Conservation (phyloP, 2,888 invertebrate species). For the Papilio elwesi region DNA sequence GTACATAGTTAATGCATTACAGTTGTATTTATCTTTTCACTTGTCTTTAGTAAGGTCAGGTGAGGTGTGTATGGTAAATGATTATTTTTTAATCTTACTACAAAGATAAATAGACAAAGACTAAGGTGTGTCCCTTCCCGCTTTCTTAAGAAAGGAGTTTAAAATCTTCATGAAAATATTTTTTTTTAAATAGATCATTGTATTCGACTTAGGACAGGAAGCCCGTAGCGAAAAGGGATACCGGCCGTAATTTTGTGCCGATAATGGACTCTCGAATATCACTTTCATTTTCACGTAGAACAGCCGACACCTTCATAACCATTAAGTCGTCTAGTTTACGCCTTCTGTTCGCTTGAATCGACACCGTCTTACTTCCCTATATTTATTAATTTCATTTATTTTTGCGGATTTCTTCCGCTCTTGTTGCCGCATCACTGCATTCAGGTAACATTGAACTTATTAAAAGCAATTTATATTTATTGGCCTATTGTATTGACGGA, state of each 20-base stretch:
- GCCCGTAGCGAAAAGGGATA: conserved; percentile 52
- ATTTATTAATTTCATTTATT: conserved; percentile 9
- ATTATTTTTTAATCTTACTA: no score
- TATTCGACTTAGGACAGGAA: not conserved
- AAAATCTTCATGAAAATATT: not conserved
- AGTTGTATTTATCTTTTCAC: no score
- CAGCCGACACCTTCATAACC: conserved; percentile 70
- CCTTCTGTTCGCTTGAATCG: conserved; percentile 51
- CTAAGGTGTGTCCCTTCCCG: no score
- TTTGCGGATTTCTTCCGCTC: not conserved
- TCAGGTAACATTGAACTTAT: not conserved
- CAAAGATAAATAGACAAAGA: no score
- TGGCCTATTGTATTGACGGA: not conserved
- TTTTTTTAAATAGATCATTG: not conserved
- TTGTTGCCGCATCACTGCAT: not conserved
- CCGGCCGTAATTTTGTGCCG: conserved; percentile 62
- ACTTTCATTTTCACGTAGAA: conserved; percentile 78
- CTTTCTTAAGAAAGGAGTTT: no score
- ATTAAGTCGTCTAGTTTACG: conserved; percentile 75
- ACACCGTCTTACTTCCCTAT: conserved; percentile 1
- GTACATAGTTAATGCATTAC: no score
- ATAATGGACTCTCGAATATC: conserved; percentile 68
- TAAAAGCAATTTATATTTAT: conserved; percentile 13
- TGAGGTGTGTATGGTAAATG: no score
- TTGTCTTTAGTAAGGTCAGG: no score